phyloP scores from a whole-genome alignment of 2,797 vertebrate species.

The Orestias chungarensis region DNA sequence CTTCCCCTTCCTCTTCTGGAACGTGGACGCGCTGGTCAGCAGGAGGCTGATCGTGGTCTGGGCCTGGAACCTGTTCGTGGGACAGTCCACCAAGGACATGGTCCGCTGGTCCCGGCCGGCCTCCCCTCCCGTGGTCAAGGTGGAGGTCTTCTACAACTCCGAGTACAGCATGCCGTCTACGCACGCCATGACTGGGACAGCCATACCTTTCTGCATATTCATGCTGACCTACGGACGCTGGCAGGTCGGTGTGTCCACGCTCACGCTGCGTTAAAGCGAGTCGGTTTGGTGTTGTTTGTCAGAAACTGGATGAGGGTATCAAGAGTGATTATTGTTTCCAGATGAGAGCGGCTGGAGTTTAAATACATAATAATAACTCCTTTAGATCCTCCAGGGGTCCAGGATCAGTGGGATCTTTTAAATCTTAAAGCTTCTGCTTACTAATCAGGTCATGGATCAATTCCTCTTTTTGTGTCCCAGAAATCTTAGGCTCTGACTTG shows the following conservation, averaged over 20 bases:
- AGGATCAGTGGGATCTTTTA: background rate
- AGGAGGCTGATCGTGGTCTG: slow-evolving; percentile 91
- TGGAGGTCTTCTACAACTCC: slow-evolving; percentile 97
- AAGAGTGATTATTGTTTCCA: background rate
- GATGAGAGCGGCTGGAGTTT: background rate
- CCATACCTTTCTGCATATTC: slow-evolving; percentile 90
- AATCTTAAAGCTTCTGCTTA: background rate
- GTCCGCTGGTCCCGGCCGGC: slow-evolving; percentile 93
- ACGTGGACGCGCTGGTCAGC: slow-evolving; percentile 91
- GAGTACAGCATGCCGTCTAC: slow-evolving; percentile 99
- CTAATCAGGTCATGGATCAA: background rate
- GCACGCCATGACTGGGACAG: slow-evolving; percentile 97
- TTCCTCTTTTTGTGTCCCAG: background rate
- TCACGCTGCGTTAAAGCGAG: background rate
- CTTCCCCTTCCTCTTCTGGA: slow-evolving; percentile 97
- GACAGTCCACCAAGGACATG: slow-evolving; percentile 97
- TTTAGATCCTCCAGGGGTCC: background rate
- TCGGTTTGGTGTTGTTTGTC: background rate
- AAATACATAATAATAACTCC: background rate
- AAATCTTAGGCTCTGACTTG: background rate
- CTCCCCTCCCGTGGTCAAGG: slow-evolving; percentile 95
- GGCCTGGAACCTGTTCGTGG: slow-evolving; percentile 97
- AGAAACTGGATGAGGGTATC: background rate
- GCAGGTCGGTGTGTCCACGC: slow-evolving; percentile 83
- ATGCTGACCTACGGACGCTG: slow-evolving; percentile 92